phyloP scores from a whole-genome alignment of 2,797 vertebrate genomes.

The Chaenodraco wilsoni region DNA sequence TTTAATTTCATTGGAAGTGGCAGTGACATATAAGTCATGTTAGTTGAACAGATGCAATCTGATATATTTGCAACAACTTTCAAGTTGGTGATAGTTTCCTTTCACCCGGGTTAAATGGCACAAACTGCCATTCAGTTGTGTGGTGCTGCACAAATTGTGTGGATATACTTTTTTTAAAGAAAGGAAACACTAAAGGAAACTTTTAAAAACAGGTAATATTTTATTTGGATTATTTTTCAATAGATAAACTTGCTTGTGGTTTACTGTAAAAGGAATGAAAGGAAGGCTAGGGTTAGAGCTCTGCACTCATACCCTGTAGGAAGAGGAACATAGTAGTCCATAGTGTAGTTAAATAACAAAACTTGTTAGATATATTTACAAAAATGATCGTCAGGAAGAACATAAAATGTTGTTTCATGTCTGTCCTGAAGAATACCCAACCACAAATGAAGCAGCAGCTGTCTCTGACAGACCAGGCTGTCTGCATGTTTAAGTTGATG shows the following conservation, averaged over 20 bases:
- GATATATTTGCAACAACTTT: neutral
- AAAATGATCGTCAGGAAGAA: neutral
- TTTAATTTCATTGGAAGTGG: neutral
- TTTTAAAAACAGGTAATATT: neutral
- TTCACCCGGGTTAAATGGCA: neutral
- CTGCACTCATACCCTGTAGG: too few species aligned
- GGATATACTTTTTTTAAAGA: neutral
- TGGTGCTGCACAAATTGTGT: neutral
- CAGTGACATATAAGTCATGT: neutral
- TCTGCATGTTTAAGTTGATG: constrained; percentile 43
- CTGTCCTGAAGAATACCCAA: constrained; percentile 5
- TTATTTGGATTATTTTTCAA: neutral
- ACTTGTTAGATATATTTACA: neutral
- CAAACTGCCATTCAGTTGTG: neutral
- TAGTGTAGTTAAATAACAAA: neutral
- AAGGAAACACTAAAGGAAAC: too few species aligned
- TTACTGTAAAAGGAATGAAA: neutral
- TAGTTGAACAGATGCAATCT: neutral
- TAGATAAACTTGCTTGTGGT: neutral
- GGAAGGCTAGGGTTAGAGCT: neutral
- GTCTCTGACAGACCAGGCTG: constrained; percentile 31
- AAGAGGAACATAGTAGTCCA: neutral
- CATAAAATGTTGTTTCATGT: constrained; percentile 14
- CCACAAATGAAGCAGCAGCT: constrained; percentile 18
- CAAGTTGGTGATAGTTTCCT: neutral